phyloP scores from a whole-genome alignment of 2,888 invertebrate species.

The Drosophila limbata region DNA sequence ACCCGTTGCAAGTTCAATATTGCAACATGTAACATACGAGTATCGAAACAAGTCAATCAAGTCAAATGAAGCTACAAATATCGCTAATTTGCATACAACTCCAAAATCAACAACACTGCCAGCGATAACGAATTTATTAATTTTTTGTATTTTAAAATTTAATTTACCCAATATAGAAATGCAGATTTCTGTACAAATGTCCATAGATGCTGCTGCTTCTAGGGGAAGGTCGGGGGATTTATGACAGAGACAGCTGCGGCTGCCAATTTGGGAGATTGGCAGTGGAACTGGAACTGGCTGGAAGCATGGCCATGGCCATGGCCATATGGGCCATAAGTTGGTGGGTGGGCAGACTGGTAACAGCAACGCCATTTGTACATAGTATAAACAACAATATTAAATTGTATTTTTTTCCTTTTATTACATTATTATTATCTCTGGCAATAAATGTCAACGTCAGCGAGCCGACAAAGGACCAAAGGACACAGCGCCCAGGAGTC shows the following conservation, averaged over 20 bases:
- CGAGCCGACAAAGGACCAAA: constrained; percentile 72
- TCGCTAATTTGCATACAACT: constrained; percentile 60
- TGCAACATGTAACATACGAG: constrained; percentile 65
- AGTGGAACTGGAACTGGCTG: neutral
- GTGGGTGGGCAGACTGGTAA: constrained; percentile 29
- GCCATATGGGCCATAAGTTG: constrained; percentile 30
- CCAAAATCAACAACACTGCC: constrained; percentile 5
- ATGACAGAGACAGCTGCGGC: constrained; percentile 40
- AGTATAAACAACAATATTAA: constrained; percentile 81
- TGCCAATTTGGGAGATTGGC: constrained; percentile 20
- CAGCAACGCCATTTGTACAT: constrained; percentile 63
- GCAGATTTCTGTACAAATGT: constrained; percentile 14
- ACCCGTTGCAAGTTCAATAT: constrained; percentile 48
- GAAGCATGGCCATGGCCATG: constrained; percentile 12
- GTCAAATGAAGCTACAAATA: constrained; percentile 40
- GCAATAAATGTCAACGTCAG: constrained; percentile 82
- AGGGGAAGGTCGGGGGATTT: constrained; percentile 29
- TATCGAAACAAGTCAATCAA: constrained; percentile 32
- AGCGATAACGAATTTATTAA: constrained; percentile 58
- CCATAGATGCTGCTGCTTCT: constrained; percentile 8
- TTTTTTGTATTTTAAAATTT: constrained; percentile 38
- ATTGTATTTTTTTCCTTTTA: constrained; percentile 80
- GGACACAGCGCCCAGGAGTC: constrained; percentile 73
- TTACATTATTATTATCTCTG: constrained; percentile 83
- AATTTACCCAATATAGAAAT: constrained; percentile 38